These are phyloP conservation scores for Thermophis baileyi DNA, from an alignment of 2,113 vertebrate species.

Conservation along the genomic window DNA sequence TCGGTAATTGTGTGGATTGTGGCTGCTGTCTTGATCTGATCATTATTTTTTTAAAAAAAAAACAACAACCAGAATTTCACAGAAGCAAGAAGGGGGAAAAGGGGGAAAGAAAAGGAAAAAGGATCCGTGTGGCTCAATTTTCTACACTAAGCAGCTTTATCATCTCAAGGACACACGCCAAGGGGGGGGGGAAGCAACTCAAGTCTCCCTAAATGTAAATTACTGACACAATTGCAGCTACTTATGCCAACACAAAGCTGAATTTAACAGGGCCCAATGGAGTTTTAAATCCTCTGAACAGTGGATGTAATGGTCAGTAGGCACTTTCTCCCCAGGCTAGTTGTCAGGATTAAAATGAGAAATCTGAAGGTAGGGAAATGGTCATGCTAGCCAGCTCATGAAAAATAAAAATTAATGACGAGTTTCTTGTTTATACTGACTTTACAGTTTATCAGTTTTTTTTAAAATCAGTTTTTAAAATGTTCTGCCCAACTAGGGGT, in stretches of 20 bases:
- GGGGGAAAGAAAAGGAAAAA: neutral
- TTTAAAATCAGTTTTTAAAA: neutral
- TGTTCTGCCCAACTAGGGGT: neutral
- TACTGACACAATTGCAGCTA: slow-evolving; percentile 46
- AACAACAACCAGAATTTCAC: neutral
- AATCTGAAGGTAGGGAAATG: slow-evolving; percentile 42
- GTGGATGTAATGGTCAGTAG: slow-evolving; percentile 44
- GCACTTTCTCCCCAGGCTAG: slow-evolving; percentile 44
- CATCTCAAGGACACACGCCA: slow-evolving; percentile 39
- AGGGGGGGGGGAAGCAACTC: slow-evolving; percentile 39
- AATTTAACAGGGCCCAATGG: slow-evolving; percentile 53
- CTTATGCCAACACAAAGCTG: slow-evolving; percentile 47
- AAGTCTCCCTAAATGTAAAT: slow-evolving; percentile 45
- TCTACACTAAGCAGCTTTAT: slow-evolving; percentile 41
- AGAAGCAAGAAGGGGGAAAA: neutral
- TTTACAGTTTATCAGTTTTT: slow-evolving; percentile 15
- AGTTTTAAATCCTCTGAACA: slow-evolving; percentile 58
- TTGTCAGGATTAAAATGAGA: slow-evolving; percentile 59
- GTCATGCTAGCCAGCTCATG: slow-evolving; percentile 40
- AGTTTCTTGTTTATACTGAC: slow-evolving; percentile 40
- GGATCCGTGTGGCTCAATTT: slow-evolving; percentile 32
- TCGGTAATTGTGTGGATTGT: neutral
- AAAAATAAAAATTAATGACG: slow-evolving; percentile 53
- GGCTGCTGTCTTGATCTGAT: neutral
- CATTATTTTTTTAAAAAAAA: neutral